Percentiles rank a stretch among this genome's conserved stretches.
These are phyloP conservation scores for Ichneumoninae sp. DNA, from an alignment of 2,888 invertebrate genomes.

Conservation along the genomic window DNA sequence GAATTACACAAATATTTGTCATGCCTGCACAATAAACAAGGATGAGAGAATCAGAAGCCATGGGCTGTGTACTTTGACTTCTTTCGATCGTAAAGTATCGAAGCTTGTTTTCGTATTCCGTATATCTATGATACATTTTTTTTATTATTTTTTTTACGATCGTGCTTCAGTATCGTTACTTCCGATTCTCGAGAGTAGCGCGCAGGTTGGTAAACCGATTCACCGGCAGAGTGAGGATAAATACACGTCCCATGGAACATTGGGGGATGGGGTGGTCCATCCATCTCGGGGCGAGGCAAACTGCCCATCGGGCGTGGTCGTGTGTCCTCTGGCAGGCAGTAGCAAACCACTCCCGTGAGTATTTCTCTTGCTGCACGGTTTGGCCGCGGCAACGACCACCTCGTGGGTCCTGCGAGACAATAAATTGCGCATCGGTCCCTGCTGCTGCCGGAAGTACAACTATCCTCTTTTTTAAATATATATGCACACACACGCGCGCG, in stretches of 20 bases:
- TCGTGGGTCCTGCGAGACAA: constrained; percentile 62
- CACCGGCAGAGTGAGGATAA: constrained; percentile 56
- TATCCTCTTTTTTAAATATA: constrained; percentile 3
- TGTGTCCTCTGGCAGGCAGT: constrained; percentile 26
- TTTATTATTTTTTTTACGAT: background rate
- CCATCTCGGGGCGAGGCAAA: constrained; percentile 60
- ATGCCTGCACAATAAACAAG: background rate
- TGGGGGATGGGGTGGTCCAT: constrained; percentile 45
- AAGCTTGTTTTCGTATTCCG: constrained; percentile 12
- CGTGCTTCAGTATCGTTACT: constrained; percentile 60
- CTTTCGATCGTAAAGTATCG: constrained; percentile 45
- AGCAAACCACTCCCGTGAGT: constrained; percentile 58
- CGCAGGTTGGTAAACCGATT: constrained; percentile 39
- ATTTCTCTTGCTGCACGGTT: constrained; percentile 60
- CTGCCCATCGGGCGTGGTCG: constrained; percentile 63
- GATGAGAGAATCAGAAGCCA: background rate
- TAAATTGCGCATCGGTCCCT: constrained; percentile 69
- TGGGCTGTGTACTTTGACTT: constrained; percentile 12
- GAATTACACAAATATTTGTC: background rate
- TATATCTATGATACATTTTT: constrained; percentile 16
- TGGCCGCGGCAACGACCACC: constrained; percentile 53
- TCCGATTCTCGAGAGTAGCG: constrained; percentile 54
- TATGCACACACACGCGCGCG: too few relatives aligned
- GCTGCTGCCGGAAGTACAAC: constrained; percentile 28
- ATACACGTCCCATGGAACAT: constrained; percentile 57